phyloP scores from a whole-genome alignment of 2,797 vertebrate genomes.

The Acrossocheilus wenchowensis region DNA sequence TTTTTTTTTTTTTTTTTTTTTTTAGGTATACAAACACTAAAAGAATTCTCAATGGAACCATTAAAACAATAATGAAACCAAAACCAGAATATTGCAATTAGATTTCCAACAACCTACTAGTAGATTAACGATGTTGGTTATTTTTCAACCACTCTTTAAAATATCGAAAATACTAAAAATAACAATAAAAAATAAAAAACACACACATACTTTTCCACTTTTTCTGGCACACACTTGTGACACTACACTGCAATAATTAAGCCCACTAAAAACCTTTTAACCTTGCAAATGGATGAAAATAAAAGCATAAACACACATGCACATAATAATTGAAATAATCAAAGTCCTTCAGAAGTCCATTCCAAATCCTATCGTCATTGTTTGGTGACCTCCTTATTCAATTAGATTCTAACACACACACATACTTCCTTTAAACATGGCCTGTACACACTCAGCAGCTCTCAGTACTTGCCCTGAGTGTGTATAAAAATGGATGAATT shows the following conservation, averaged over 20 bases:
- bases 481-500: slow-evolving; percentile 36
- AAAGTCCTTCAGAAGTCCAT: slow-evolving; percentile 71
- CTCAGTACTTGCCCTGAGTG: slow-evolving; percentile 6
- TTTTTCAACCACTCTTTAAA: not conserved
- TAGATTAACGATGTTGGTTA: not conserved
- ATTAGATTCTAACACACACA: not conserved
- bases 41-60: not conserved
- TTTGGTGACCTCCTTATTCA: slow-evolving; percentile 63
- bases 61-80: not conserved
- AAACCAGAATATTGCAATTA: not conserved
- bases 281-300: slow-evolving; percentile 17
- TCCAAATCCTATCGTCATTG: slow-evolving; percentile 74
- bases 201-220: not conserved
- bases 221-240: not conserved
- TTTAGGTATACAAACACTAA: not conserved
- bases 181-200: too few species aligned
- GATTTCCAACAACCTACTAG: not conserved
- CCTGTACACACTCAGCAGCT: slow-evolving; percentile 27
- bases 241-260: not conserved
- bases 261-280: slow-evolving; percentile 31
- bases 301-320: slow-evolving; percentile 32
- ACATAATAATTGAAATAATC: slow-evolving; percentile 71
- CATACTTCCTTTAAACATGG: slow-evolving; percentile 20
- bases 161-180: not conserved
- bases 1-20: too few species aligned